Evolutionary conservation across 2,888 invertebrate species (phyloP), one percentile per base, ranked within the genome.

Genomic region (Pseudococcus viburni): DNA sequence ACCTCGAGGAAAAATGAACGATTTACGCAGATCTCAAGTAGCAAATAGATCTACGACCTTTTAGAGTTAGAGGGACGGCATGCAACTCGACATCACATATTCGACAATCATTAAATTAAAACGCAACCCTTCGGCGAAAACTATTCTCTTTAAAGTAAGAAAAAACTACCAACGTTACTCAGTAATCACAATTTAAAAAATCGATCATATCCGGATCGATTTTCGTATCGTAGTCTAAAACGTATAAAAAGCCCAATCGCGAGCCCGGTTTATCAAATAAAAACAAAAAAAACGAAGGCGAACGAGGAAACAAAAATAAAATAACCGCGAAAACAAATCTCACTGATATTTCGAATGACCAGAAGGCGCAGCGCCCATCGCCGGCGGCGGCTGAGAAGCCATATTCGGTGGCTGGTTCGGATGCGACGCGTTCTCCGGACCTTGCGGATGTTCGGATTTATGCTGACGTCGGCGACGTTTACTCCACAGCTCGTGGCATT

Each of bases 401-500:
- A 46, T 9, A 19, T 68, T 68, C 64, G 86, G 26, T 19, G 46
- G 68, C n/a, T 33, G 46, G 19, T 48, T 68, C 7, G 73, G 15
- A 48, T 68, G 68, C 64, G 51, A 12, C 3, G 77, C 17, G 22
- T 48, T 55, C 22, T 87, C 87, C 33, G 77, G 9, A 19, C 42
- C 39, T 15, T 73, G 87, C 55, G 26, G 33, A 59, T 88, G 84
- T 19, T 88, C 88, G n/a, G 80, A 42, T 51, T 68, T 86, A 48
- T 85, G 94, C 91, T 96, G 96, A 42, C 95, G 93, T 90, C 97
- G 95, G n/a, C 98, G 94, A 91, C 96, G 97, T 92, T 99, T 99
- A 91, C 98, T 97, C 99, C 99, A 99, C 91, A 99, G 93, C 92
- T 99, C 99, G 93, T 99, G 99, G 92, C 99, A 99, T 92, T 99